Evolutionary conservation across 2,797 vertebrate species (phyloP), one percentile per base, ranked within the genome.

Genomic region (Garrulus glandarius): DNA sequence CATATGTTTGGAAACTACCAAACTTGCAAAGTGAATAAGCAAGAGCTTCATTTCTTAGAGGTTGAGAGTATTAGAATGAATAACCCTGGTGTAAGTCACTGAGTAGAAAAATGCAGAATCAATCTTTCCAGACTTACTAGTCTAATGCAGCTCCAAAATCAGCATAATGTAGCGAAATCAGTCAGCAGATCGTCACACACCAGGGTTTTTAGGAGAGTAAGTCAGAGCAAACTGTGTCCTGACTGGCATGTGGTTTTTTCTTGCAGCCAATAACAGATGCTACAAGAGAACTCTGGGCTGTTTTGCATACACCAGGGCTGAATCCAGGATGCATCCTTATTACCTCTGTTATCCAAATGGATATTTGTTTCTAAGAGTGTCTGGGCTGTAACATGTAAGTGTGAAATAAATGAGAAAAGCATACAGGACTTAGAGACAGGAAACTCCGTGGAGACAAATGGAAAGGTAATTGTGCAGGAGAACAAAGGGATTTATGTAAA

Each of bases 401-500:
- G 53, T 22, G 18, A 93, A 93, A 90, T 53, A 91, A 74, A 87
- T 39, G 22, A 70, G 71, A 80, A 70, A 72, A 88, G 32, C 41
- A 44, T 37, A 74, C 44, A 89, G 30, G 29, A 56, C 65, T 87
- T 56, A 76, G 52, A 74, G 37, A 83, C 34, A 52, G 43, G 44
- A 60, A 94, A 67, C 64, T 90, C 87, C 9, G 15, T 57, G 70
- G 89, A 96, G 90, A 94, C 71, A 91, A 94, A 68, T 50, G 53
- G 34, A 84, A 95, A 93, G 69, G 49, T 82, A 94, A 92, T 76
- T 89, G 75, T 52, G 77, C 19, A 67, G 57, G 86, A 93, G 59
- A 97, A 94, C 72, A 96, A 95, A 96, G 75, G 39, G 49, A 55
- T 75, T 92, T 91, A 78, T 93, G 57, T 57, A 92, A 95, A 92